Percentiles rank a stretch among this genome's conserved stretches.
Conservation (phyloP, 2,797 vertebrate species). For the Malurus splendens region DNA sequence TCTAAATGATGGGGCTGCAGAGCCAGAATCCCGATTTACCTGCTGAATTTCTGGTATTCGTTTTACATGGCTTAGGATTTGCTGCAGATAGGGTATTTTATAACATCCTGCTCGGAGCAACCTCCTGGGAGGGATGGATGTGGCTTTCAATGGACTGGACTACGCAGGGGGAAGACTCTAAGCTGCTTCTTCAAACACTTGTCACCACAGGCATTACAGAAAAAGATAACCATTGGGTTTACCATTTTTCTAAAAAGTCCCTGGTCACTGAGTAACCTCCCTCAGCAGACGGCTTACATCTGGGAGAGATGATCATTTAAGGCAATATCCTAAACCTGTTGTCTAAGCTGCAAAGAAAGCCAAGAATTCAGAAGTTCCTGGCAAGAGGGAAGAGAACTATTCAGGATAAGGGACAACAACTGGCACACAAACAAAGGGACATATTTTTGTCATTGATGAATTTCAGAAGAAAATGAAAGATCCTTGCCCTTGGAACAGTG, state of each 20-base stretch:
- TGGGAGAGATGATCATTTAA: not conserved
- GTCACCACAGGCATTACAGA: not conserved
- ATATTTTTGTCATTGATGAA: not conserved
- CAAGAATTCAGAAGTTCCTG: not conserved
- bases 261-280: not conserved
- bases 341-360: not conserved
- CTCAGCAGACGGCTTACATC: not conserved
- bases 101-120: not conserved
- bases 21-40: not conserved
- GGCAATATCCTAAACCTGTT: not conserved
- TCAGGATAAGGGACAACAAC: not conserved
- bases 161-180: not conserved
- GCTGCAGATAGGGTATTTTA: not conserved
- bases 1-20: not conserved
- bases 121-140: not conserved
- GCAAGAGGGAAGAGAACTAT: not conserved
- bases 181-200: not conserved
- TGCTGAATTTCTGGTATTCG: not conserved
- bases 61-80: not conserved
- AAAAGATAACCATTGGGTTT: not conserved
- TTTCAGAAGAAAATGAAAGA: not conserved
- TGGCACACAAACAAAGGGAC: not conserved
- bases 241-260: not conserved
- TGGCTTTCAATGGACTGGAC: not conserved
- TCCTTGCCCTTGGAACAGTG: not conserved